Conservation (phyloP, 2,888 invertebrate genomes). For the Nephrocerus scutellatus region DNA sequence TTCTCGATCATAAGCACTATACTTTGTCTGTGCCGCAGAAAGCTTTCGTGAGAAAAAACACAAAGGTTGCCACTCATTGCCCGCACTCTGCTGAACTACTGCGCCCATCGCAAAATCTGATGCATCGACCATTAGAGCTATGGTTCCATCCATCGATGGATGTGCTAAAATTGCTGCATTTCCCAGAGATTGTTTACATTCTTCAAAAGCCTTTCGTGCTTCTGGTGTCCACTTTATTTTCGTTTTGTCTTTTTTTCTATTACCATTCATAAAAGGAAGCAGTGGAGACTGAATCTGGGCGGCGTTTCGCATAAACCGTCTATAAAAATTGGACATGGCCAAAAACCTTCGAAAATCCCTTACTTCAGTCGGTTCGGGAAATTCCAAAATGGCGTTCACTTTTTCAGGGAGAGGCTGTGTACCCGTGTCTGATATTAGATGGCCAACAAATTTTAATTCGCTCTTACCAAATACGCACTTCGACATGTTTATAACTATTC, state of each 20-base stretch:
- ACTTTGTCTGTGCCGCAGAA: too few relatives aligned
- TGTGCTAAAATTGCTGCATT: slow-evolving; percentile 28
- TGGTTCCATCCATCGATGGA: slow-evolving; percentile 27
- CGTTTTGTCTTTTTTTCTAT: slow-evolving; percentile 8
- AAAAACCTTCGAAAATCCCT: too few relatives aligned
- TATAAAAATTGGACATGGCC: too few relatives aligned
- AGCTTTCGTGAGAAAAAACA: too few relatives aligned
- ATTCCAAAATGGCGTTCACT: too few relatives aligned
- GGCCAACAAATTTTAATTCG: too few relatives aligned
- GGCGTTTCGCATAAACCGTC: slow-evolving; percentile 3
- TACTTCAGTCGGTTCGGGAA: too few relatives aligned
- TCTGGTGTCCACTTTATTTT: too few relatives aligned
- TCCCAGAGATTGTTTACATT: not conserved
- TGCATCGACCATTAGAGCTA: slow-evolving; percentile 28
- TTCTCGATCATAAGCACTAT: slow-evolving; percentile 41
- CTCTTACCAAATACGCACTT: slow-evolving; percentile 15
- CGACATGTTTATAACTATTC: slow-evolving; percentile 22
- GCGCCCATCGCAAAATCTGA: slow-evolving; percentile 40
- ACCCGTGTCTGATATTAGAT: too few relatives aligned
- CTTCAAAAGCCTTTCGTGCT: too few relatives aligned
- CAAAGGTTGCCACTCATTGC: slow-evolving; percentile 32
- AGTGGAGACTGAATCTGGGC: not conserved
- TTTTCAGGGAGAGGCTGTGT: too few relatives aligned
- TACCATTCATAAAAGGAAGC: slow-evolving; percentile 2
- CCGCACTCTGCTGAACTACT: slow-evolving; percentile 33